Evolutionary conservation across 2,113 vertebrate genomes (phyloP).

Genomic region (Hippocampus barbouri): DNA sequence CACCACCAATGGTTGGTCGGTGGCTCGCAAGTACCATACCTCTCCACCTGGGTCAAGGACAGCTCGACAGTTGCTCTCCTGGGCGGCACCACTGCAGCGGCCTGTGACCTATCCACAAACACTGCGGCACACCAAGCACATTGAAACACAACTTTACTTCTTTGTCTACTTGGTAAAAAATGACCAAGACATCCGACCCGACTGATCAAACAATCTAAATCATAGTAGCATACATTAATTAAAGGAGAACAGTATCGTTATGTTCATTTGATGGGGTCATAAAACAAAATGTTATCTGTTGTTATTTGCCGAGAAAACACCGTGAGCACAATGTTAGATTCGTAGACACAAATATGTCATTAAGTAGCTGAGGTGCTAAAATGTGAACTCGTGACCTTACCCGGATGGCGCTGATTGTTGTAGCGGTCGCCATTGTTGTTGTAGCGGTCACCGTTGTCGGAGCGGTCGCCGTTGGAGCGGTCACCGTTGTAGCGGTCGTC

Average conservation of each 20-base stretch:
- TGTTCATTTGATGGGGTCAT: not conserved
- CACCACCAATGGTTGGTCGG: not conserved
- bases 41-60: constrained; percentile 58
- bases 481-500: not conserved
- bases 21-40: constrained; percentile 29
- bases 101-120: constrained; percentile 57
- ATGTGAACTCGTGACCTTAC: constrained; percentile 1
- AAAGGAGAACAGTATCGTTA: not conserved
- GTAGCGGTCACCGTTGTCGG: not conserved
- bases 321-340: not conserved
- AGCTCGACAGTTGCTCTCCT: constrained; percentile 55
- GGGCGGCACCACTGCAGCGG: constrained; percentile 59
- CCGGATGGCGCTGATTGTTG: not conserved
- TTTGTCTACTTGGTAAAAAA: not conserved
- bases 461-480: not conserved
- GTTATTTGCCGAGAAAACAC: not conserved
- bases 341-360: not conserved
- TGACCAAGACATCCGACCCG: too few relatives aligned
- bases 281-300: not conserved
- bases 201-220: not conserved
- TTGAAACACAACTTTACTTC: not conserved
- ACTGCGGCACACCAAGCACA: constrained; percentile 34
- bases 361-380: not conserved
- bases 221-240: not conserved
- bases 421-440: not conserved